phyloP scores from a whole-genome alignment of 2,113 vertebrate genomes.

The Dasyprocta punctata region DNA sequence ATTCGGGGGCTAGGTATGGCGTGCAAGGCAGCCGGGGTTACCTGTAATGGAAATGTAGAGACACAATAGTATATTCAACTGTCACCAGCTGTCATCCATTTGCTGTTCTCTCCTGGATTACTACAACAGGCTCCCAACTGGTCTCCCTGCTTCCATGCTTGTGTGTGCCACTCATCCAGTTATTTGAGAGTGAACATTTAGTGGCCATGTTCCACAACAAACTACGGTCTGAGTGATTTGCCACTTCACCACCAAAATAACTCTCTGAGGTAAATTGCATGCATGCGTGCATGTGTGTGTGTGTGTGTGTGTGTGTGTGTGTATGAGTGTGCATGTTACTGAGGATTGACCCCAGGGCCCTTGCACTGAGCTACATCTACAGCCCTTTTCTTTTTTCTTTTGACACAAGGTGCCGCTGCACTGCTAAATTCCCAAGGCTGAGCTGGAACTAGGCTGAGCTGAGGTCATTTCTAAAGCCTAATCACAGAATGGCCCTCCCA shows the following conservation, averaged over 20 bases:
- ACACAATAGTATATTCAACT: background rate
- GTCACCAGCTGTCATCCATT: background rate
- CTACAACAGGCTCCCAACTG: background rate
- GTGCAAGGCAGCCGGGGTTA: slow-evolving; percentile 44
- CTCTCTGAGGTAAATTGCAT: background rate
- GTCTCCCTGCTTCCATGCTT: background rate
- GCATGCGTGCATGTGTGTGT: background rate
- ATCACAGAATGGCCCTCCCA: background rate
- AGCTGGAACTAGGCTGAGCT: background rate
- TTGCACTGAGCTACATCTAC: background rate
- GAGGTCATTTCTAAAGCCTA: background rate
- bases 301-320: background rate
- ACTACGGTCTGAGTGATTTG: background rate
- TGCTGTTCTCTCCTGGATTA: background rate
- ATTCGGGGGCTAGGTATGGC: slow-evolving; percentile 60
- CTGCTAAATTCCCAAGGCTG: background rate
- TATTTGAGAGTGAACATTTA: background rate
- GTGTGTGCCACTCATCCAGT: background rate
- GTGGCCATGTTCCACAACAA: background rate
- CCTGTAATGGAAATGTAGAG: slow-evolving; percentile 64
- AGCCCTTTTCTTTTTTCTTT: background rate
- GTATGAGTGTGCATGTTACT: background rate
- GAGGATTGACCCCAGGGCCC: background rate
- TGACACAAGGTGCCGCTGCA: background rate
- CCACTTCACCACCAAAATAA: background rate